A percentile compares a stretch with the other conserved stretches of the same genome.
Evolutionary conservation across 2,888 invertebrate genomes (phyloP).

Genomic region (Eupsilia transversa): DNA sequence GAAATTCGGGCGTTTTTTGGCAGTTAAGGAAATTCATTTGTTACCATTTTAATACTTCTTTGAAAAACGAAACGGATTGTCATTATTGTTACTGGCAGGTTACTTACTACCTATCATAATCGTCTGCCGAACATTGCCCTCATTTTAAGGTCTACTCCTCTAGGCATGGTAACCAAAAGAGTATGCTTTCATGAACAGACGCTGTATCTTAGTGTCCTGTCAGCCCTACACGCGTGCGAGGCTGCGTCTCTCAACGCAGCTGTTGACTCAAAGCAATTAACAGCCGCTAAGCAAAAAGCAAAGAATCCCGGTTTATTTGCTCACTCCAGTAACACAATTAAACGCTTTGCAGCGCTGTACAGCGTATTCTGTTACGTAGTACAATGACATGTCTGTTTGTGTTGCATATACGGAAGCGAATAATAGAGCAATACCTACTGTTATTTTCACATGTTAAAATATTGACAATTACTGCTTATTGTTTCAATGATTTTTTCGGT

Average conservation of each 20-base stretch:
- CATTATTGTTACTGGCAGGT: not conserved
- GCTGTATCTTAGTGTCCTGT: not conserved
- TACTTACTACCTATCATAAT: not conserved
- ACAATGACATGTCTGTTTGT: conserved; percentile 7
- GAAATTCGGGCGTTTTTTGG: conserved; percentile 34
- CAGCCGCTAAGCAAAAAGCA: conserved; percentile 46
- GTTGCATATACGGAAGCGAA: not conserved
- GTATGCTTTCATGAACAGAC: not conserved
- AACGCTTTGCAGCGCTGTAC: conserved; percentile 48
- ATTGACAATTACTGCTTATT: not conserved
- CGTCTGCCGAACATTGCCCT: not conserved
- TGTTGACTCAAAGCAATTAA: conserved; percentile 59
- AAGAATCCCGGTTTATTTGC: conserved; percentile 50
- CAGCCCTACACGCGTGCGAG: conserved; percentile 33
- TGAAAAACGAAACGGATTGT: too few species aligned
- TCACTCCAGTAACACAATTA: conserved; percentile 41
- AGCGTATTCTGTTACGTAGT: conserved; percentile 9
- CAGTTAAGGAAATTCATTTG: conserved; percentile 5
- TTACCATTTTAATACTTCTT: not conserved
- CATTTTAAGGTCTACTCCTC: not conserved
- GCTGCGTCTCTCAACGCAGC: conserved; percentile 45
- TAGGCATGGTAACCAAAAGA: too few species aligned
- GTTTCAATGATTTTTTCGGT: not conserved
- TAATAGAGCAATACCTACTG: conserved; percentile 7
- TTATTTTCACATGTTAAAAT: not conserved